Conservation (phyloP, 2,113 vertebrate species). For the Mionectes macconnelli region DNA sequence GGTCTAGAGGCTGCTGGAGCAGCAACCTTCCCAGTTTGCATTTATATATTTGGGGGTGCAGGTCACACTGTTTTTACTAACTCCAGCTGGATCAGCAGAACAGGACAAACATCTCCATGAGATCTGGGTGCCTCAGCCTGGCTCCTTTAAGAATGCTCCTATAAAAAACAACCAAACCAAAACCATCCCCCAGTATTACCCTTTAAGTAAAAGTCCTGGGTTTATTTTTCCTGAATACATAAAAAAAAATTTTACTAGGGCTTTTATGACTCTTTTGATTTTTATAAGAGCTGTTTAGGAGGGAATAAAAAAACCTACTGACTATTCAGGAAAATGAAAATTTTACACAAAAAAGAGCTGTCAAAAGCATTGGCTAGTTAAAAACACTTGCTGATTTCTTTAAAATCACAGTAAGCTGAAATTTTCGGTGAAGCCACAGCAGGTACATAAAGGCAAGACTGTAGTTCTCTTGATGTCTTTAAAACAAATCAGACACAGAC, state of each 20-base stretch:
- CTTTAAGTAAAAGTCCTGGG: not conserved
- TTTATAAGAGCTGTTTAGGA: not conserved
- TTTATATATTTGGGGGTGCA: not conserved
- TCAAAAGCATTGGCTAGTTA: not conserved
- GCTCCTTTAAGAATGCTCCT: not conserved
- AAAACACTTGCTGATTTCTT: not conserved
- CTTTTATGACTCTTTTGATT: not conserved
- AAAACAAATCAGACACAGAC: not conserved
- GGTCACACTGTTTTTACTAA: not conserved
- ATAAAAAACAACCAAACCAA: not conserved
- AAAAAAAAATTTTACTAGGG: not conserved
- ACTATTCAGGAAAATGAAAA: not conserved
- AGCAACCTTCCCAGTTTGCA: not conserved
- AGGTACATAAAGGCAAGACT: not conserved
- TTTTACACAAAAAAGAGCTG: not conserved
- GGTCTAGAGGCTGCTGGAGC: not conserved
- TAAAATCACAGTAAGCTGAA: not conserved
- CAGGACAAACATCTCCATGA: rapidly evolving
- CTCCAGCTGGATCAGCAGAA: not conserved
- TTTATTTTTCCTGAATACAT: constrained; percentile 6
- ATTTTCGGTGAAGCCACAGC: not conserved
- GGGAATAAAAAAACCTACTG: not conserved
- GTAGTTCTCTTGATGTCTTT: not conserved
- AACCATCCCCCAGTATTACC: not conserved
- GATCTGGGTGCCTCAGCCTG: not conserved